Base-by-base conservation (phyloP, 2,797 vertebrate species). In the Anolis apletophallus region DNA sequence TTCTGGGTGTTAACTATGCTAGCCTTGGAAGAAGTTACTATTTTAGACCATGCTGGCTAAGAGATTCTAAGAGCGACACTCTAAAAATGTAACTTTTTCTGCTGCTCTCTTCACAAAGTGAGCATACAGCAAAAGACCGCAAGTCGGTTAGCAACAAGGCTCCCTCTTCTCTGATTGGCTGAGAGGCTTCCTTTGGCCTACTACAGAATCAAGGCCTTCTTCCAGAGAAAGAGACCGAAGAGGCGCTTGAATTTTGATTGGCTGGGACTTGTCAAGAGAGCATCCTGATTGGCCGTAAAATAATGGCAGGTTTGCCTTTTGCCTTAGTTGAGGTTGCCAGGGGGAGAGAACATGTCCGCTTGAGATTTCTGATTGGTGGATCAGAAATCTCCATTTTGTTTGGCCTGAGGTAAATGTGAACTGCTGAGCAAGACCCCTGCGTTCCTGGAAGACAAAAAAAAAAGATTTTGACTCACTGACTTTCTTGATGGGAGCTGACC, bases 381-480 rank as follows among this genome's bases (percentile, higher is more conserved):
- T 46, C 26, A 10, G 11, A 50, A 21, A 26, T 13, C 7, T n/a
- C 29, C 54, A 12, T 4, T 52, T 12, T 21, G 29, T 32, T 64
- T 54, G 34, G 17, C 34, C 81, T 89, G 88, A 89, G 88, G 88
- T 89, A 89, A 85, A 26, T 17, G 11, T 75, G 26, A 46, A 52
- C 46, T n/a, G 7, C 46, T 46, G 46, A 21, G 6, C 7, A 73
- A 13, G 16, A 46, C 32, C n/a, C 29, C 29, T 34, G 36, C 40
- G 32, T 87, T 69, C 11, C 8, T 57, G 52, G 12, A 46, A 46
- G 21, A 7, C 26, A 12, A 13, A 54, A 87, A 12, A 13, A 54
- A 87, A 23, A 46, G 5, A 57, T 36, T 64, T 67, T 87, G 26
- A 12, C n/a, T n/a, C 67, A 73, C 3, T 29, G 61, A 61, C 13